Base-by-base conservation (phyloP, 37 sponge, comb jelly and placozoan genomes). In the Haliclona indistincta region DNA sequence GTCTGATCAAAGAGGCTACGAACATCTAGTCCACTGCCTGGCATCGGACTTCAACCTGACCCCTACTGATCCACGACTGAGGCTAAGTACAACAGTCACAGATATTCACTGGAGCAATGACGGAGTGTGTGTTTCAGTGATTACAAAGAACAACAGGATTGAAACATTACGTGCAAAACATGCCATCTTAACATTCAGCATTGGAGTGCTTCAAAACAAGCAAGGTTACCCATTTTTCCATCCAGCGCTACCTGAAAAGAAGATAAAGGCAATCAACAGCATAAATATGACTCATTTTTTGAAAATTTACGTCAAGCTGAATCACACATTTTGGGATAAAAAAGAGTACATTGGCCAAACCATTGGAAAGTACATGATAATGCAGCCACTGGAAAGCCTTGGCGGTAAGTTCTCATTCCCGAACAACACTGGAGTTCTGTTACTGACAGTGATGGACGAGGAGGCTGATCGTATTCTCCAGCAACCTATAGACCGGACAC, bases 211-310 rank as follows among this genome's bases (percentile, higher is more conserved):
- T 0, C 67, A 66, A 1, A 13, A 66, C 1, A 34, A 39, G n/a
- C n/a, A n/a, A n/a, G n/a, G n/a, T n/a, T n/a, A n/a, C n/a, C n/a
- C n/a, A n/a, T n/a, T n/a, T n/a, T 79, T 79, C 63, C 64, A 35
- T 1, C 90, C 90, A 38, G 22, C 0, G 0, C 66, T 84, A 1
- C 85, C 85, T 36, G 26, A 43, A 13, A 41, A 5, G 45, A 79
- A 79, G 38, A 19, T 3, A 3, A 22, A 55, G 2, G 70, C 71
- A 32, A 69, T 79, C 28, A 56, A 36, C 23, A 23, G 7, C 20
- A 2, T 69, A 2, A 51, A 28, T 13, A 70, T 69, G 70, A 70
- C 60, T 23, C 38, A 42, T n/a, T 79, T 38, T 33, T 38, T 70
- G 1, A 79, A 79, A 32, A 45, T 79, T 32, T 79, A 54, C 39